These are phyloP conservation scores for Cerastis leucographa DNA, from an alignment of 2,888 invertebrate genomes.

Conservation along the genomic window DNA sequence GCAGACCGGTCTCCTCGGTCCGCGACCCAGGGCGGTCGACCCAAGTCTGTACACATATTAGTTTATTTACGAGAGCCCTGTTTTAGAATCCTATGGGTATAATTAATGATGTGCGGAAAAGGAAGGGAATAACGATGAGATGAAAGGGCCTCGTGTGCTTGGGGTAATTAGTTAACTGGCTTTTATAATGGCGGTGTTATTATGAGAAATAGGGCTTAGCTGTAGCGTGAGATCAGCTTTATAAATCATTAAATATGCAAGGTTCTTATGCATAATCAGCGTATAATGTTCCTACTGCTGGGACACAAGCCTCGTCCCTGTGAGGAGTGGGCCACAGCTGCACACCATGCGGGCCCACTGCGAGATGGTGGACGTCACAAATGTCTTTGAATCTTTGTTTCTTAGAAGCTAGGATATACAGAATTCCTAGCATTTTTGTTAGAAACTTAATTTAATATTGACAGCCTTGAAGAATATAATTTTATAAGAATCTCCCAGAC, in stretches of 20 bases:
- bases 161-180: conserved; percentile 53
- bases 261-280: background rate
- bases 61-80: conserved; percentile 71
- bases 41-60: conserved; percentile 64
- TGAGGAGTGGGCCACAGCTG: background rate
- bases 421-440: background rate
- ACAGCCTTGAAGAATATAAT: background rate
- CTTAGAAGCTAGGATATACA: background rate
- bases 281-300: background rate
- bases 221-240: background rate
- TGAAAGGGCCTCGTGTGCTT: conserved; percentile 25
- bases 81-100: conserved; percentile 67
- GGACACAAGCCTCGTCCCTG: background rate
- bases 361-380: background rate
- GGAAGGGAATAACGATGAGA: conserved; percentile 53
- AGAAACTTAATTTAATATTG: background rate
- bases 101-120: conserved; percentile 70
- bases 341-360: background rate
- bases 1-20: conserved; percentile 30
- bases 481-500: conserved; percentile 4
- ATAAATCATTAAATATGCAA: conserved; percentile 20
- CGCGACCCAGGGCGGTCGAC: conserved; percentile 50
- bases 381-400: background rate
- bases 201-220: conserved; percentile 12
- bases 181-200: conserved; percentile 42